A percentile compares a stretch with the other conserved stretches of the same genome.
Evolutionary conservation across 1,140 invertebrate genomes (phyloP).

Genomic region (Cherax quadricarinatus): DNA sequence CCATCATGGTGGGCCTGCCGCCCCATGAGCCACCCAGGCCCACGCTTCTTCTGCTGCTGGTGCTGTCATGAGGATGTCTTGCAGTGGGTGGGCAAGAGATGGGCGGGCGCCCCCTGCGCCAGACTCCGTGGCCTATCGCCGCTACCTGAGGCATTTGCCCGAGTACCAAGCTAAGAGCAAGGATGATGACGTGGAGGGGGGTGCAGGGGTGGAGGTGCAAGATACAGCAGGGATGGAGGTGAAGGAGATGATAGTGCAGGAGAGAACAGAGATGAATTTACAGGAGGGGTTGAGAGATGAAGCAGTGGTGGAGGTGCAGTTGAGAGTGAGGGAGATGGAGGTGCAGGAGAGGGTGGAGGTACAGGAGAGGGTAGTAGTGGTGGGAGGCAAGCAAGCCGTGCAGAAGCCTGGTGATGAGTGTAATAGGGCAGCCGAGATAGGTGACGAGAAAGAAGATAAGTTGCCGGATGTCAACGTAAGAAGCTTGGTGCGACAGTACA

Average conservation of each 20-base stretch:
- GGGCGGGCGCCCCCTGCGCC: background rate
- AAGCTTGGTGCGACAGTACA: constrained; percentile 51
- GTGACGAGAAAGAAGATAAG: constrained; percentile 16
- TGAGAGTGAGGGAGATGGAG: background rate
- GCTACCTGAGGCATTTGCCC: constrained; percentile 31
- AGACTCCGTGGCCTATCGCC: constrained; percentile 26
- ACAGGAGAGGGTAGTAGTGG: background rate
- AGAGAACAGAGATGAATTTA: background rate
- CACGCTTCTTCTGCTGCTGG: background rate
- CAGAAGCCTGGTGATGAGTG: background rate
- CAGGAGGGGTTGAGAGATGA: background rate
- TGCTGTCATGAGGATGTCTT: constrained; percentile 23
- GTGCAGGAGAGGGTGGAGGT: no score
- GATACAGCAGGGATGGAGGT: background rate
- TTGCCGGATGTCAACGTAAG: constrained; percentile 55
- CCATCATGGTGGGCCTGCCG: constrained; percentile 7
- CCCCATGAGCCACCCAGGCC: background rate
- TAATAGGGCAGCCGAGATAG: background rate
- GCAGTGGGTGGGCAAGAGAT: background rate
- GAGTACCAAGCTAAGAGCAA: constrained; percentile 3
- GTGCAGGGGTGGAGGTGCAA: background rate
- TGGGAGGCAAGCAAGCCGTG: background rate
- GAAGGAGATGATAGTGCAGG: no score
- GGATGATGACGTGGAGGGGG: background rate
- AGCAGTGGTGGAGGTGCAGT: background rate